Conservation (phyloP, 1,140 invertebrate genomes). For the Phocides pigmalion region DNA sequence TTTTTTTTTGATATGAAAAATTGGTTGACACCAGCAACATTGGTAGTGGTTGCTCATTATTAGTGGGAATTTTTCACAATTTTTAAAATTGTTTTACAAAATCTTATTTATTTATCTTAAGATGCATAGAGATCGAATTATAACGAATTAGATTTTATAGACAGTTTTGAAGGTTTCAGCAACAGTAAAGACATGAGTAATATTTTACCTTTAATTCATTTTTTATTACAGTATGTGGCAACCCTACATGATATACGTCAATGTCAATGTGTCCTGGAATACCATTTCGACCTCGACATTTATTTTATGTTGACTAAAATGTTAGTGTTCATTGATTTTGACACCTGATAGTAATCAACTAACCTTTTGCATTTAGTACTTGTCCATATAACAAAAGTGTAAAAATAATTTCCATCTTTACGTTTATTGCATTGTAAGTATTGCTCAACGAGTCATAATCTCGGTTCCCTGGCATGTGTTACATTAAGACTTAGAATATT, state of each 20-base stretch:
- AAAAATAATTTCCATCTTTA: constrained; percentile 3
- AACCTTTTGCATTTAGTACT: not conserved
- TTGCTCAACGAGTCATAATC: constrained; percentile 29
- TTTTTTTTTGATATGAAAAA: too few species aligned
- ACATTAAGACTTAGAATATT: not conserved
- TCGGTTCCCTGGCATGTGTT: constrained; percentile 14
- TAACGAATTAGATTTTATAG: too few species aligned
- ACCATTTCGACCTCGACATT: not conserved
- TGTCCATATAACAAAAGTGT: not conserved
- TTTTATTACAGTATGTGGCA: not conserved
- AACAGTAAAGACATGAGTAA: too few species aligned
- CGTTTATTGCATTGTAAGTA: constrained; percentile 3
- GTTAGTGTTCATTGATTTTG: not conserved
- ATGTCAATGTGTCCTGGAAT: not conserved
- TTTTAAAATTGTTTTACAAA: too few species aligned
- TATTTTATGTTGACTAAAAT: not conserved
- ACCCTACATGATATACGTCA: not conserved
- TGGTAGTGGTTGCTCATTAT: too few species aligned
- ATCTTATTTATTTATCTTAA: too few species aligned
- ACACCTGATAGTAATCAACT: not conserved
- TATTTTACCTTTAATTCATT: too few species aligned
- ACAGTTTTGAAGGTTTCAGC: too few species aligned
- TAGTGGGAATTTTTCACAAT: too few species aligned
- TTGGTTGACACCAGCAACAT: too few species aligned
- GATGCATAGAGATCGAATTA: too few species aligned